phyloP scores from a whole-genome alignment of 1,140 invertebrate genomes.

The Oryzaephilus surinamensis region DNA sequence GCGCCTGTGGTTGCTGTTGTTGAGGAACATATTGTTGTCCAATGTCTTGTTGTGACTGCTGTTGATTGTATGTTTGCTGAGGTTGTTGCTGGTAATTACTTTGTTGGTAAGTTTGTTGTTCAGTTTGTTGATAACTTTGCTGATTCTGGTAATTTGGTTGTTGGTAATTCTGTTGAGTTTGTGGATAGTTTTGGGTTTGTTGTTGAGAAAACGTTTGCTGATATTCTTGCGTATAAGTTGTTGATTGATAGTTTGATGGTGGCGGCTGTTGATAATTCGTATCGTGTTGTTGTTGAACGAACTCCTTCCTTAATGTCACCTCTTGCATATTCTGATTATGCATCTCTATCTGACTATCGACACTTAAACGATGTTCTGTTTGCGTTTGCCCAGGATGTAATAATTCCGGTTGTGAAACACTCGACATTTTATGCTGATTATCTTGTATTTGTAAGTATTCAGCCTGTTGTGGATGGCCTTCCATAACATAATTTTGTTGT shows the following conservation, averaged over 20 bases:
- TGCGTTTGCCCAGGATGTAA: conserved; percentile 19
- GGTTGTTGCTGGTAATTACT: conserved; percentile 6
- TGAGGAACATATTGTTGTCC: neutral
- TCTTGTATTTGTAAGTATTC: conserved; percentile 25
- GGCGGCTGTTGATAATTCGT: conserved; percentile 6
- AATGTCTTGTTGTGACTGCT: too few relatives aligned
- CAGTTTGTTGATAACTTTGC: conserved; percentile 12
- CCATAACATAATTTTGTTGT: conserved; percentile 24
- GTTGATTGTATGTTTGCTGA: too few relatives aligned
- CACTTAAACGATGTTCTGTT: conserved; percentile 28
- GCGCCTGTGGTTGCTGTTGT: conserved; percentile 8
- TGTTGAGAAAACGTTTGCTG: conserved; percentile 6
- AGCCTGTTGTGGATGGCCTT: conserved; percentile 26
- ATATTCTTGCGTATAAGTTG: conserved; percentile 3
- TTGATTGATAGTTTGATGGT: conserved; percentile 10
- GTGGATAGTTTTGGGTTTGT: conserved; percentile 6
- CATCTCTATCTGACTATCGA: conserved; percentile 31
- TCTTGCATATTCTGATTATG: conserved; percentile 17
- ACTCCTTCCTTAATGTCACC: too few relatives aligned
- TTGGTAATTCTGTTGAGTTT: conserved; percentile 12
- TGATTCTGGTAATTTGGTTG: conserved; percentile 28
- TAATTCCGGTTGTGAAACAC: conserved; percentile 30
- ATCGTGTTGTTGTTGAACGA: conserved; percentile 15
- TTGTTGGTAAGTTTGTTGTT: conserved; percentile 11
- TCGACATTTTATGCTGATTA: conserved; percentile 22